Evolutionary conservation across 1,140 invertebrate genomes (phyloP).

Genomic region (Drosophila truncata): DNA sequence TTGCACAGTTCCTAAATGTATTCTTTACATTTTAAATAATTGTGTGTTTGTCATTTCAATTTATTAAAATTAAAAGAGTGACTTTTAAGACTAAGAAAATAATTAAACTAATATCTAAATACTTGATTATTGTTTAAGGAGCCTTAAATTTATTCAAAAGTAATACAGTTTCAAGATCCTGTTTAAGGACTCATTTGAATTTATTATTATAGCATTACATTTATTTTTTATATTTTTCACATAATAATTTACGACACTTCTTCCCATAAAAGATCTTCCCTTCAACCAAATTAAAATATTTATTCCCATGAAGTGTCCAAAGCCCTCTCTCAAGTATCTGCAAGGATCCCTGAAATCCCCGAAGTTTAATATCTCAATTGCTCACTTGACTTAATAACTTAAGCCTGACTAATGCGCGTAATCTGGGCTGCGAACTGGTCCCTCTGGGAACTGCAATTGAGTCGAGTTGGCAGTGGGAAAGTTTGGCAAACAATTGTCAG

Average conservation of each 20-base stretch:
- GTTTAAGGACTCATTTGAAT: not conserved
- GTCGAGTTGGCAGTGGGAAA: conserved; percentile 71
- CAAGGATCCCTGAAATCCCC: not conserved
- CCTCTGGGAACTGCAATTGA: conserved; percentile 51
- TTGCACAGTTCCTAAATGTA: not conserved
- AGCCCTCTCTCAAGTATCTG: conserved; percentile 14
- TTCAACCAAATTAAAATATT: not conserved
- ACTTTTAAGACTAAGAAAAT: too few relatives aligned
- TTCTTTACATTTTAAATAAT: not conserved
- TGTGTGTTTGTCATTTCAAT: too few relatives aligned
- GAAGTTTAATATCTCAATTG: conserved; percentile 43
- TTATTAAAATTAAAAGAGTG: too few relatives aligned
- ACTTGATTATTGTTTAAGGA: too few relatives aligned
- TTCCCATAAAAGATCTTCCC: too few relatives aligned
- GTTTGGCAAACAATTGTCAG: conserved; percentile 75
- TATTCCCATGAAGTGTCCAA: conserved; percentile 8
- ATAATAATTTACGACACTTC: not conserved
- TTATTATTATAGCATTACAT: not conserved
- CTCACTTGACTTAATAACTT: conserved; percentile 61
- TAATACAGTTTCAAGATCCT: not conserved
- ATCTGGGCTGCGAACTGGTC: conserved; percentile 37
- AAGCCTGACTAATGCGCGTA: conserved; percentile 63
- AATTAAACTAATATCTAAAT: too few relatives aligned
- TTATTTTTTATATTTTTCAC: not conserved
- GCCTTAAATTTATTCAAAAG: too few relatives aligned